A percentile compares a stretch with the other conserved stretches of the same genome.
Evolutionary conservation across 2,888 invertebrate genomes (phyloP).

Genomic region (Pristionchus japonicus): DNA sequence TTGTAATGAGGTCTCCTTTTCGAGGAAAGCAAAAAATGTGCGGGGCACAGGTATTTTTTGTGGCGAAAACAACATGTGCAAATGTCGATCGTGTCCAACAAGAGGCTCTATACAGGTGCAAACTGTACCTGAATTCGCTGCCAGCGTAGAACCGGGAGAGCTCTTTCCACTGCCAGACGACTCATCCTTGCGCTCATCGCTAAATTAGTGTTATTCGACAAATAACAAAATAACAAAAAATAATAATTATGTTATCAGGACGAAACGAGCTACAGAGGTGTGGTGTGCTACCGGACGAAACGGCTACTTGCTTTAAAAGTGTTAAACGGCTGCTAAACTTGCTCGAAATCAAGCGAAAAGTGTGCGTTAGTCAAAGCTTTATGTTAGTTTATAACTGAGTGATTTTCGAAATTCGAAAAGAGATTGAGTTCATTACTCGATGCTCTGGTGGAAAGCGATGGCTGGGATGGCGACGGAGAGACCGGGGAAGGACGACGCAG

Average conservation of each 20-base stretch:
- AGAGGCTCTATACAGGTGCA: no score
- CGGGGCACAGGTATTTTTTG: no score
- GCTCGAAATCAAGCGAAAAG: neutral
- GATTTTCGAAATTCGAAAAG: neutral
- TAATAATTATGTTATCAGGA: neutral
- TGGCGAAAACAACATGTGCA: no score
- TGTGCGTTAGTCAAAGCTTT: neutral
- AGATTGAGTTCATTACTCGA: conserved; percentile 39
- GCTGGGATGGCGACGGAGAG: conserved; percentile 44
- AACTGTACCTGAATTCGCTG: conserved; percentile 24
- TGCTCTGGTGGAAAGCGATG: conserved; percentile 47
- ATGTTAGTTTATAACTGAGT: neutral
- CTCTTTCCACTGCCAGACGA: conserved; percentile 42
- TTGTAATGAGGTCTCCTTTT: no score
- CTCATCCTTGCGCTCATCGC: conserved; percentile 46
- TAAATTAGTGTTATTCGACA: neutral
- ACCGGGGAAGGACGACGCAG: neutral
- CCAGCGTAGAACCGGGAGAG: conserved; percentile 23
- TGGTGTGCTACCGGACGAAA: neutral
- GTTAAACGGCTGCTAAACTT: no score
- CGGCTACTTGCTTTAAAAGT: neutral
- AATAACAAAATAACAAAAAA: neutral
- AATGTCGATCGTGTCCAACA: no score
- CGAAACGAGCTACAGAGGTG: conserved; percentile 4
- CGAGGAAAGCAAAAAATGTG: no score